Conservation (phyloP, 2,888 invertebrate species). For the Rambutsinella grinnellia region DNA sequence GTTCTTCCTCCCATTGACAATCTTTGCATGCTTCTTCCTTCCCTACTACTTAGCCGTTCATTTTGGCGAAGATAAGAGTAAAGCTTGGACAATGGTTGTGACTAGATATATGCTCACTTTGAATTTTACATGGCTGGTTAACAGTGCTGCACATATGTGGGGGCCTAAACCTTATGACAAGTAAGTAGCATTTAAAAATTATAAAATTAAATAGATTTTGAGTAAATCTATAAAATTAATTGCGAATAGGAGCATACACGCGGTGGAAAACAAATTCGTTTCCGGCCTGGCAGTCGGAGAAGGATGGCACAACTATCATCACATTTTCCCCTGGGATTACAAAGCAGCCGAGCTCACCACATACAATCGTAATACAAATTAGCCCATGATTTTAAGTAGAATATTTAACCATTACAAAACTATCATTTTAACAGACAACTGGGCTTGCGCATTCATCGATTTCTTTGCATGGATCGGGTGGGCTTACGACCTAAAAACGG, state of each 20-base stretch:
- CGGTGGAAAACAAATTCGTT: slow-evolving; percentile 82
- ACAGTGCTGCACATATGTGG: slow-evolving; percentile 93
- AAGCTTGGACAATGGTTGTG: slow-evolving; percentile 84
- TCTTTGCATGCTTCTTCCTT: slow-evolving; percentile 82
- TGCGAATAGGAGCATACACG: slow-evolving; percentile 79
- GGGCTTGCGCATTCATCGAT: slow-evolving; percentile 71
- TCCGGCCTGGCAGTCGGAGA: slow-evolving; percentile 80
- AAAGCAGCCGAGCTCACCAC: slow-evolving; percentile 71
- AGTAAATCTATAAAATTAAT: slow-evolving; percentile 69
- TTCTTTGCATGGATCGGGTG: slow-evolving; percentile 80
- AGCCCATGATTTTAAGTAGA: no score
- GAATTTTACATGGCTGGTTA: slow-evolving; percentile 95
- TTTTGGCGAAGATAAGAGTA: slow-evolving; percentile 82
- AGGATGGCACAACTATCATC: slow-evolving; percentile 92
- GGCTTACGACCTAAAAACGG: slow-evolving; percentile 88
- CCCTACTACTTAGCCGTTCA: slow-evolving; percentile 84
- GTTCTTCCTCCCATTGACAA: slow-evolving; percentile 82
- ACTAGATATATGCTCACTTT: slow-evolving; percentile 86
- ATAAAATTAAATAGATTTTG: not conserved
- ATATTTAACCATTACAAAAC: no score
- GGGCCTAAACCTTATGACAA: slow-evolving; percentile 91
- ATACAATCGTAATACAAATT: no score
- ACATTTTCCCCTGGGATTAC: slow-evolving; percentile 85
- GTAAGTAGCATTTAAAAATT: slow-evolving; percentile 71
- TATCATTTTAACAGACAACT: no score